Base-by-base conservation (phyloP, 2,797 vertebrate genomes). In the Hozukius guyotensis region DNA sequence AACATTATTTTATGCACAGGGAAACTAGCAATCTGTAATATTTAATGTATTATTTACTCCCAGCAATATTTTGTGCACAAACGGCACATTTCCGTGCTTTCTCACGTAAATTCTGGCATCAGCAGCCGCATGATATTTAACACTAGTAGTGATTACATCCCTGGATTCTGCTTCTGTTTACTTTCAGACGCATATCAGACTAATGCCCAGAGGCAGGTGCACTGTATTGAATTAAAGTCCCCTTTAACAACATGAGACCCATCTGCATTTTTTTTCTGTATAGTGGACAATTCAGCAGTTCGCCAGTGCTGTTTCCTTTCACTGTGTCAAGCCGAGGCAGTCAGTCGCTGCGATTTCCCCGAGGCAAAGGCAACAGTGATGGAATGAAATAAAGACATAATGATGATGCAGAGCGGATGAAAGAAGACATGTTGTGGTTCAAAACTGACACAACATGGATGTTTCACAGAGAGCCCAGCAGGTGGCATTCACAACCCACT, bases 401-500 rank as follows among this genome's bases (percentile, higher is more conserved):
- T 85, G 66, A 78, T 67, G 70, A 85, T 70, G 72, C 57, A 81
- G 77, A 76, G 72, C 3, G 29, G 36, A 78, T 77, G 66, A 83
- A 83, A 65, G 72, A 32, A 62, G 56, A 63, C 82, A 76, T 36
- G 66, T 11, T 75, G 53, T 1, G 3, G 27, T 69, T 70, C 57
- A 79, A 31, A 75, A 31, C 13, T 61, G 75, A 78, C 61, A 76
- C 73, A 69, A 16, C 27, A 52, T 24, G 36, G 68, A 57, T 74
- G 77, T 86, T 90, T 69, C 81, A 72, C 57, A 25, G 27, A 72
- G 24, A 80, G 80, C 75, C 93, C 96, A 94, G 92, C 88, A 95
- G 95, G 89, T 90, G 95, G 93, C 93, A 83, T 60, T 80, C 73
- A 87, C 69, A 78, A 86, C 52, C 86, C 81, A 84, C 22, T 74